phyloP scores from a whole-genome alignment of 2,113 vertebrate species.

The Gasterosteus aculeatus region DNA sequence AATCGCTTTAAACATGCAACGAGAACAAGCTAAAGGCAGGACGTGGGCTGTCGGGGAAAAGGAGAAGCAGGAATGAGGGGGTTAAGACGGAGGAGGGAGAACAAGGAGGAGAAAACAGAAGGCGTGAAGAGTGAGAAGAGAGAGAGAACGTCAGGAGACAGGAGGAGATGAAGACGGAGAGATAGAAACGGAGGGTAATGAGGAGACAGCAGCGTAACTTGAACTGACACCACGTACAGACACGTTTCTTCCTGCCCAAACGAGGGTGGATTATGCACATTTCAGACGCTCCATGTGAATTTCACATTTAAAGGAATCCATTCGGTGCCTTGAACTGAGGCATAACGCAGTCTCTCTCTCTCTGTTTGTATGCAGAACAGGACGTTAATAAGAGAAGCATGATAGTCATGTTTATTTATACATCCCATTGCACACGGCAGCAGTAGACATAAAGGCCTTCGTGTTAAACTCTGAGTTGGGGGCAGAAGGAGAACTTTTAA shows the following conservation, averaged over 20 bases:
- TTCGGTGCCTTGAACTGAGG: constrained; percentile 7
- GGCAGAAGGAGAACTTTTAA: constrained; percentile 28
- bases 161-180: constrained; percentile 66
- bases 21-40: constrained; percentile 28
- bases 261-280: constrained; percentile 47
- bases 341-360: too few species aligned
- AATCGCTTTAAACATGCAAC: constrained; percentile 57
- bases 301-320: constrained; percentile 32
- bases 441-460: background rate
- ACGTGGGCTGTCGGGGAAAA: background rate
- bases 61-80: constrained; percentile 29
- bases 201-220: constrained; percentile 38
- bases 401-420: background rate
- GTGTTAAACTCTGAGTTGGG: constrained; percentile 30
- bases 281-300: constrained; percentile 26
- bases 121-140: constrained; percentile 25
- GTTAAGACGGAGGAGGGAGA: constrained; percentile 27
- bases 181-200: constrained; percentile 62
- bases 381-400: constrained; percentile 37
- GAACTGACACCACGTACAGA: constrained; percentile 16
- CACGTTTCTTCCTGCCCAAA: constrained; percentile 35
- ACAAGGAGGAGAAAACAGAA: constrained; percentile 19
- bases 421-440: background rate
- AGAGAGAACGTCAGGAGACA: constrained; percentile 48
- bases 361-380: background rate